Percentiles rank a stretch among this genome's conserved stretches.
phyloP scores from a whole-genome alignment of 2,888 invertebrate species.

The Drosophila incognita region DNA sequence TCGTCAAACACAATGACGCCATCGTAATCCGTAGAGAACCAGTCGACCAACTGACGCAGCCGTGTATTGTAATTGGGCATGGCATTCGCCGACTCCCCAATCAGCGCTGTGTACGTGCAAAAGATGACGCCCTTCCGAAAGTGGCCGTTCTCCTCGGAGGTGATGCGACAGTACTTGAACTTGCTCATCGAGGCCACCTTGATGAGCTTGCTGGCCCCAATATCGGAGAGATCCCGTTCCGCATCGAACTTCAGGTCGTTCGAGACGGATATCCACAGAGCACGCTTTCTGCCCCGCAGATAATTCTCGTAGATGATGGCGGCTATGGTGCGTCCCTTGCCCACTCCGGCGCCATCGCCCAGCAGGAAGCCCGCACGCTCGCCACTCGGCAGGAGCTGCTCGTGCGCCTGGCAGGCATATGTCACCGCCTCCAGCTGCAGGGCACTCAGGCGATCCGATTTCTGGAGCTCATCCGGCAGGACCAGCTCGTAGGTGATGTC shows the following conservation, averaged over 20 bases:
- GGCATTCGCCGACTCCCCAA: conserved; percentile 96
- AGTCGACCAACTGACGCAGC: conserved; percentile 97
- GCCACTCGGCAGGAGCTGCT: conserved; percentile 93
- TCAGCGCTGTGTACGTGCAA: conserved; percentile 98
- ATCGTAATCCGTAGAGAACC: conserved; percentile 94
- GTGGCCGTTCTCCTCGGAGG: conserved; percentile 89
- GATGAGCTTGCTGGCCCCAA: conserved; percentile 93
- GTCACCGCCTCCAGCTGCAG: conserved; percentile 98
- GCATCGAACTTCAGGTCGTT: conserved; percentile 99
- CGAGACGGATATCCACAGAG: conserved; percentile 99
- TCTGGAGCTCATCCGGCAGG: conserved; percentile 92
- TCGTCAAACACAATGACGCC: conserved; percentile 99
- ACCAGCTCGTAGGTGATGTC: conserved; percentile 95
- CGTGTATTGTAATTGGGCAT: conserved; percentile 91
- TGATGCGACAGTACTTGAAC: conserved; percentile 98
- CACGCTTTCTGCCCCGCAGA: conserved; percentile 94
- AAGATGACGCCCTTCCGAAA: conserved; percentile 98
- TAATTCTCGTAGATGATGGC: conserved; percentile 99
- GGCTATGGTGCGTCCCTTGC: conserved; percentile 99
- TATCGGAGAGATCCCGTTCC: conserved; percentile 97
- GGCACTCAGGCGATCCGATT: conserved; percentile 94
- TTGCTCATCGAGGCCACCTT: conserved; percentile 95
- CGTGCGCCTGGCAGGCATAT: conserved; percentile 98
- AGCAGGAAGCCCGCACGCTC: conserved; percentile 97
- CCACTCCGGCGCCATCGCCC: conserved; percentile 99